Base-by-base conservation (phyloP, 2,113 vertebrate genomes). In the Nyctereutes procyonoides region DNA sequence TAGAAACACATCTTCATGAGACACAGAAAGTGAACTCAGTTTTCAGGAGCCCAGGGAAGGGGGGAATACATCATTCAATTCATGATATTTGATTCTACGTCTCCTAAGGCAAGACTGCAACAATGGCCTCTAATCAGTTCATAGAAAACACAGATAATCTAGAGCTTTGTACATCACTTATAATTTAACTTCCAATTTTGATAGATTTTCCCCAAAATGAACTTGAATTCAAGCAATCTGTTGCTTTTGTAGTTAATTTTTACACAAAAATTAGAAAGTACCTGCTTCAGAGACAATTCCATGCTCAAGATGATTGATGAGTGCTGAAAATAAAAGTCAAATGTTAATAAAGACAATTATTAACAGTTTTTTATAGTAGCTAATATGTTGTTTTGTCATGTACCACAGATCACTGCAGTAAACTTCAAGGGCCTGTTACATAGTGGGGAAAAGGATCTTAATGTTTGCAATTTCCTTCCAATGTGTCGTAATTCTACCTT, bases 211-310 rank as follows among this genome's bases (percentile, higher is more conserved):
- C 13, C 24, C 38, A 88, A 89, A 93, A 82, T 90, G 1, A 95
- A 97, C 16, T 86, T 92, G 80, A 35, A 90, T 80, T 88, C 10
- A 88, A 84, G 14, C 26, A 94, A 62, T 2, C 13, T 28, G 2
- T 71, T 62, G 20, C 7, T 93, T 90, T 38, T 63, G 28, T 69
- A 62, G 51, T 28, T 87, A 95, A 63, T 51, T 90, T 96, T 77
- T 73, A 83, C 1, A 80, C 19, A 65, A 53, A 97, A 53, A 4
- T 81, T 95, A 35, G 67, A 63, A 94, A 95, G 98, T 99, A 99
- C 99, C 99, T 99, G 99, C 97, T 99, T 99, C 60, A 99, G 99
- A 76, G 99, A 99, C 79, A 99, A 99, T 96, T 99, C 99, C 99
- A 99, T 99, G 88, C 98, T 99, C 3, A 99, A 98, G 97, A 99